Percentiles rank a stretch among this genome's conserved stretches.
Conservation (phyloP, 2,797 vertebrate genomes). For the Antrozous pallidus region DNA sequence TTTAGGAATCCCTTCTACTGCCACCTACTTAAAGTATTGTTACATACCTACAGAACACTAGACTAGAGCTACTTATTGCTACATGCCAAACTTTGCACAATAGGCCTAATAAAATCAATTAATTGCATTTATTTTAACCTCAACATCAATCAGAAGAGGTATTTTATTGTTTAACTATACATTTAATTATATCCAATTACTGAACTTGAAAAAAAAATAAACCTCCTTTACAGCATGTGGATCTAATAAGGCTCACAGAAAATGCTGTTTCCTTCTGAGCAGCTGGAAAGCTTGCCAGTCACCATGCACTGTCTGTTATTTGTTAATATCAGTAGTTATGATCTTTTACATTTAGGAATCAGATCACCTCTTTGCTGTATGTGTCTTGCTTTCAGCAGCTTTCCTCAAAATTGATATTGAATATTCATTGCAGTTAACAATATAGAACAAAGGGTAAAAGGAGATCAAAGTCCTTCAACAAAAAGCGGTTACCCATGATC, state of each 20-base stretch:
- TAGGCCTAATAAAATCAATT: slow-evolving; percentile 48
- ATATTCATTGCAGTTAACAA: background rate
- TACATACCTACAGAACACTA: background rate
- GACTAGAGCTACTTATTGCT: background rate
- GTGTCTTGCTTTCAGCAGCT: background rate
- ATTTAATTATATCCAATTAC: slow-evolving; percentile 62
- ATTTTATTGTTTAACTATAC: slow-evolving; percentile 69
- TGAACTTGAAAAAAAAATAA: slow-evolving; percentile 15
- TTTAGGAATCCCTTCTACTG: background rate
- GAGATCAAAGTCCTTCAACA: background rate
- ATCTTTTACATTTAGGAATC: background rate
- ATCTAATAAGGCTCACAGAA: slow-evolving; percentile 24
- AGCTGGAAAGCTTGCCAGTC: background rate
- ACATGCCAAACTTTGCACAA: slow-evolving; percentile 27
- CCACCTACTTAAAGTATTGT: background rate
- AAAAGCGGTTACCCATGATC: background rate
- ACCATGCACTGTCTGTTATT: background rate
- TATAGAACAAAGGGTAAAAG: background rate
- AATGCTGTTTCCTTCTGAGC: background rate
- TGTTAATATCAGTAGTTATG: background rate
- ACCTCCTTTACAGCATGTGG: background rate
- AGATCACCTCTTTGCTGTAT: background rate
- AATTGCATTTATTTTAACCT: slow-evolving; percentile 70
- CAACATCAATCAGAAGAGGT: slow-evolving; percentile 57
- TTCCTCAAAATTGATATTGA: background rate